Percentiles rank a stretch among this genome's conserved stretches.
Evolutionary conservation across 2,797 vertebrate species (phyloP).

Genomic region (Coreius guichenoti): DNA sequence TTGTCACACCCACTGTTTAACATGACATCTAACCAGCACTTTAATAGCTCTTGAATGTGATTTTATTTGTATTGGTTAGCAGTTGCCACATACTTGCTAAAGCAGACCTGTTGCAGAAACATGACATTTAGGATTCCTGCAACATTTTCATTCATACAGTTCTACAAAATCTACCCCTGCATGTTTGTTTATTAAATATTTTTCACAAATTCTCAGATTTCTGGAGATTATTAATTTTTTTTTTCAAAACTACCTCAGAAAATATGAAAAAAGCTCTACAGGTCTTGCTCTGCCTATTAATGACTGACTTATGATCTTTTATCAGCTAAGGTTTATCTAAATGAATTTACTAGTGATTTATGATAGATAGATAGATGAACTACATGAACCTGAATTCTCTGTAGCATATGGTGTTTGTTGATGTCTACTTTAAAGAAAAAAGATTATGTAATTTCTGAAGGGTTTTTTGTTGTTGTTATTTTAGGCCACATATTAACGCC

Average conservation of each 20-base stretch:
- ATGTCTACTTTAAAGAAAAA: background rate
- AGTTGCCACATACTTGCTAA: background rate
- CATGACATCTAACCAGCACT: slow-evolving; percentile 18
- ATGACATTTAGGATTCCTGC: background rate
- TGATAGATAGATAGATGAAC: background rate
- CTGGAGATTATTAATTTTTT: background rate
- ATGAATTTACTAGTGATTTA: background rate
- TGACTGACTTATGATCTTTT: background rate
- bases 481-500: background rate
- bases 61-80: slow-evolving; percentile 19
- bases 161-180: background rate
- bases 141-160: background rate
- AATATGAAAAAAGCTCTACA: background rate
- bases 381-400: slow-evolving; percentile 1
- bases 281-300: too few species aligned
- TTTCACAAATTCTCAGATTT: background rate
- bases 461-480: slow-evolving; percentile 2
- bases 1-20: slow-evolving; percentile 34
- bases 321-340: background rate
- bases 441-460: slow-evolving; percentile 12
- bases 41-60: slow-evolving; percentile 23
- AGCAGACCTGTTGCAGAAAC: background rate
- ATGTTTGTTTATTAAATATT: background rate
- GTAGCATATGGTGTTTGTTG: slow-evolving; percentile 7
- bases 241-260: background rate